Percentiles rank a stretch among this genome's conserved stretches.
Evolutionary conservation across 2,113 vertebrate genomes (phyloP).

Genomic region (Onychorhynchus coronatus): DNA sequence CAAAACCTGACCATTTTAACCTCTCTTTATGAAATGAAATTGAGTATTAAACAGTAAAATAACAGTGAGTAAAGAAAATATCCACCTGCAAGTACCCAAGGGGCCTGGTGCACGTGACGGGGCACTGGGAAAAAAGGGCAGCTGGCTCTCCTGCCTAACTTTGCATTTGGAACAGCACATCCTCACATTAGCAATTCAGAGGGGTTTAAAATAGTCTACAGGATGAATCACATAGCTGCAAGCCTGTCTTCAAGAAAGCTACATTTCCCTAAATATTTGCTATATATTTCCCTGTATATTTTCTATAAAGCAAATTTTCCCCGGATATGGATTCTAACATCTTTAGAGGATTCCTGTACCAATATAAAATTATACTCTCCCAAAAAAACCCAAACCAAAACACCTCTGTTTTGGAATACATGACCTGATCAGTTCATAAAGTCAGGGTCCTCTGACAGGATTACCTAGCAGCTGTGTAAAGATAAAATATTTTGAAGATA

Average conservation of each 20-base stretch:
- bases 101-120: neutral
- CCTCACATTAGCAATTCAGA: neutral
- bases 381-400: neutral
- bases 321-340: neutral
- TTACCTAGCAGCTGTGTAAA: neutral
- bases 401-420: neutral
- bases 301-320: neutral
- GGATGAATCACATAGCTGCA: neutral
- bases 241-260: neutral
- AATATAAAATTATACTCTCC: neutral
- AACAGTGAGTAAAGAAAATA: neutral
- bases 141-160: neutral
- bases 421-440: neutral
- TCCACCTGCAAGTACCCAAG: accelerated
- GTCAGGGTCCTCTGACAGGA: neutral
- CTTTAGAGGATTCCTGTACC: neutral
- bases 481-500: neutral
- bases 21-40: neutral
- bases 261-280: neutral
- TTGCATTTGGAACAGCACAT: neutral
- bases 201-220: neutral
- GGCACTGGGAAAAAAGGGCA: neutral
- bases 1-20: neutral
- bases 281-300: neutral
- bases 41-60: neutral